A percentile compares a stretch with the other conserved stretches of the same genome.
Evolutionary conservation across 2,797 vertebrate species (phyloP).

Genomic region (Sebastes trivittatus): DNA sequence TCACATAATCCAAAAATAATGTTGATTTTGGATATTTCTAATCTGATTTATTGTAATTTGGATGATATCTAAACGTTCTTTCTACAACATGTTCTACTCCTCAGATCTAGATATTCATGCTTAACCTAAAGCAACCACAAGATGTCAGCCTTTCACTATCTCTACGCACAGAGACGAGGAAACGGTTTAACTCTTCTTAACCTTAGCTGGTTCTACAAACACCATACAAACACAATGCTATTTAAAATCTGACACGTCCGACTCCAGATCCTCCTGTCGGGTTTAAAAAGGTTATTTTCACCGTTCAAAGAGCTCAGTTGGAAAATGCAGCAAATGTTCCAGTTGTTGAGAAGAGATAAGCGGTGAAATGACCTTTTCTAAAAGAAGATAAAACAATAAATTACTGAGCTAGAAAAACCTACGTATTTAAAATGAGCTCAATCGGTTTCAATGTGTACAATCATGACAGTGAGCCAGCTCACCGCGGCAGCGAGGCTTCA

Average conservation of each 20-base stretch:
- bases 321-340: constrained; percentile 22
- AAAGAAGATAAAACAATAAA: constrained; percentile 53
- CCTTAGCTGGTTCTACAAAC: constrained; percentile 33
- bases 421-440: constrained; percentile 25
- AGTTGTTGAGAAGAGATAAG: constrained; percentile 4
- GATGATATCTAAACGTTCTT: background rate
- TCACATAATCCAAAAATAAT: constrained; percentile 16
- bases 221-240: constrained; percentile 23
- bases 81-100: background rate
- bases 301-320: background rate
- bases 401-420: constrained; percentile 39
- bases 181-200: background rate
- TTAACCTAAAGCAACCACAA: constrained; percentile 51
- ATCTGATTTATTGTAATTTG: background rate
- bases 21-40: background rate
- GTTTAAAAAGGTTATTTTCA: background rate
- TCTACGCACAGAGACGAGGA: constrained; percentile 24
- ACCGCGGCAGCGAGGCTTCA: constrained; percentile 32
- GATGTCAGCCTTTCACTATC: constrained; percentile 47
- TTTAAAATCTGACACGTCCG: constrained; percentile 10
- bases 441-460: constrained; percentile 45
- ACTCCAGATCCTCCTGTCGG: background rate
- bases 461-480: constrained; percentile 74
- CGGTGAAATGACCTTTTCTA: background rate
- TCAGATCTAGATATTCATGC: constrained; percentile 30